These are phyloP conservation scores for Vesta saturnalis DNA, from an alignment of 2,888 invertebrate species.

Conservation along the genomic window DNA sequence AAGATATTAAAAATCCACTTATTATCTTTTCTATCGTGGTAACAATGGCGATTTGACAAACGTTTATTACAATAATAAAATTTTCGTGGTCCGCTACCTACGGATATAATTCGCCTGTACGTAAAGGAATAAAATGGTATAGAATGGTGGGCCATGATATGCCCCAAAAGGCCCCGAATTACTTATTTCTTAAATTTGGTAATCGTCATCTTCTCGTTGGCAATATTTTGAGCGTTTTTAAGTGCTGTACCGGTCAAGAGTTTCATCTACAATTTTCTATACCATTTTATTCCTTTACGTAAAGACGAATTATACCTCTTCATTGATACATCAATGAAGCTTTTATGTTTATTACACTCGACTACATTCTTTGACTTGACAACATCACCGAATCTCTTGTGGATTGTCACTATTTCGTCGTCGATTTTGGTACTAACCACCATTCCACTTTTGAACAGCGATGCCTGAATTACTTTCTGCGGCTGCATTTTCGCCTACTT, in stretches of 20 bases:
- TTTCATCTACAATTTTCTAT: too few relatives aligned
- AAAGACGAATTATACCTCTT: constrained; percentile 42
- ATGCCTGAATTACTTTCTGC: constrained; percentile 26
- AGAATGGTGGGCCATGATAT: background rate
- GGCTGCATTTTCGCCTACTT: constrained; percentile 11
- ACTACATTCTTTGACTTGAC: constrained; percentile 2
- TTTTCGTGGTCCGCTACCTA: too few relatives aligned
- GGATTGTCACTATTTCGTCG: background rate
- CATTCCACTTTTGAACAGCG: constrained; percentile 24
- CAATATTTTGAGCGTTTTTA: constrained; percentile 34
- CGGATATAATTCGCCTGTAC: too few relatives aligned
- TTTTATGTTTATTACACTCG: constrained; percentile 32
- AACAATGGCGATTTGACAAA: too few relatives aligned
- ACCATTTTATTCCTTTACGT: too few relatives aligned
- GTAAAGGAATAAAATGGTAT: too few relatives aligned
- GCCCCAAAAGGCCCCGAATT: background rate
- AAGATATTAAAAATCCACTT: too few relatives aligned
- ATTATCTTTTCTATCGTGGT: too few relatives aligned
- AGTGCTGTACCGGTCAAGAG: too few relatives aligned
- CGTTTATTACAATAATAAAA: too few relatives aligned
- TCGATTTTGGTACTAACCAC: constrained; percentile 19
- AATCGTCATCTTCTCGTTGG: constrained; percentile 36
- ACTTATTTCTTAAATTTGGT: constrained; percentile 13
- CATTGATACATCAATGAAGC: too few relatives aligned
- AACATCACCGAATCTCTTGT: background rate